Evolutionary conservation across 2,797 vertebrate species (phyloP), one percentile per base, ranked within the genome.

Genomic region (Carduelis carduelis): DNA sequence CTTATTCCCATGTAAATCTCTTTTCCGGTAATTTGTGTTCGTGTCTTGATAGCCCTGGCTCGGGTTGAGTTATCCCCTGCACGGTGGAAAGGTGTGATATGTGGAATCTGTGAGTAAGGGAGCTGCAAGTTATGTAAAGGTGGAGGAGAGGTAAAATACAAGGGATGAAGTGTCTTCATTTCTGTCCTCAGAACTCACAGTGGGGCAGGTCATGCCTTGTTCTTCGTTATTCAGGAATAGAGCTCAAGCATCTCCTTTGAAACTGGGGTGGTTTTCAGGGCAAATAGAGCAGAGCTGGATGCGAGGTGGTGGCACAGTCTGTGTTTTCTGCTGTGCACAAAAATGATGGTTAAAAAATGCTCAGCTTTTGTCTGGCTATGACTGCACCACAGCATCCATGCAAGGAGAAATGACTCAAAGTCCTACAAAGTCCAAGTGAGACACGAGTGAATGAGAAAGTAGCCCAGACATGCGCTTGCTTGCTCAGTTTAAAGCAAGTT

Each of bases 1-100:
- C 32, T 70, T 60, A 16, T 89, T 63, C 22, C 39, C 44, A 0
- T 0, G 21, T 46, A 49, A 70, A 65, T 3, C 23, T 59, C 23
- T 92, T 47, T 37, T 9, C 52, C 39, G 8, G 52, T 4, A 11
- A 32, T 80, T 89, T 57, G 28, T 18, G 15, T 35, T 60, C 11
- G 52, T 28, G 26, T 65, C 41, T 34, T 5, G 32, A 3, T 34
- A 83, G 69, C 27, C 21, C 10, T 2, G 28, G 27, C 35, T 12
- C 43, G 56, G 77, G 43, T 6, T 63, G 32, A 39, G 64, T 32
- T n/a, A 20, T 55, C 7, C 43, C 39, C 47, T 14, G 47, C 64
- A 1, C 0, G 16, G 3, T 10, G n/a, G 52, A 78, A n/a, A 53
- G 28, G 39, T 43, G n/a, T 0, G 28, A 34, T 23, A 17, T 4